Evolutionary conservation across 2,113 vertebrate genomes (phyloP), one percentile per base, ranked within the genome.

Genomic region (Oryzias celebensis): DNA sequence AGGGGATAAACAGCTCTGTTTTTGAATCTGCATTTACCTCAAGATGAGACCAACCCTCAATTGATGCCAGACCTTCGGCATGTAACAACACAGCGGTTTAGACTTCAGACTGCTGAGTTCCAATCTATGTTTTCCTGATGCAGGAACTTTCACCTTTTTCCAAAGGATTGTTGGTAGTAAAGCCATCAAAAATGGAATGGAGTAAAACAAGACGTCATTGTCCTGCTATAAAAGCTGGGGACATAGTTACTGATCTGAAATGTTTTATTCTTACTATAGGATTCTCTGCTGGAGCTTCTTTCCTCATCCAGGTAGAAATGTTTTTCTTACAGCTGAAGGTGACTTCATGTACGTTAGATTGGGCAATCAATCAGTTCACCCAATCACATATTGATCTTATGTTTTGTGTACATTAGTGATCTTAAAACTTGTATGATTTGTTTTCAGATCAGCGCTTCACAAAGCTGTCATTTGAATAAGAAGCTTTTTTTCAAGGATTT

Each of bases 1-100:
- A 53, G 90, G 81, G 92, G 83, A 93, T 94, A 83, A 83, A 26
- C 54, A 28, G 55, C 71, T 18, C 18, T 69, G 46, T 42, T 28
- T 65, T 66, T 44, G 45, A 18, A 64, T 1, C 4, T 43, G 54
- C 52, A 50, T 62, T 66, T 86, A 69, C 83, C 73, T 82, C 67
- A 50, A 58, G 61, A 78, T 48, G 26, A 18, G 28, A 18, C 26
- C 44, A 16, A 67, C 42, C 31, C 58, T 52, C 57, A 68, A 75
- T 51, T 14, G 2, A 58, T 56, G 45, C 36, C 36, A 20, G 49
- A 75, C 46, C 14, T 31, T 60, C n/a, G 36, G 17, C 58, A 56
- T 77, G 48, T 42, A 56, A 31, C 43, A 18, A 68, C 36, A 66
- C 43, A 56, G 53, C 24, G 58, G 47, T 17, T 57, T 67, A 56